A percentile compares a stretch with the other conserved stretches of the same genome.
Evolutionary conservation across 2,797 vertebrate species (phyloP).

Genomic region (Anguilla pacifica): DNA sequence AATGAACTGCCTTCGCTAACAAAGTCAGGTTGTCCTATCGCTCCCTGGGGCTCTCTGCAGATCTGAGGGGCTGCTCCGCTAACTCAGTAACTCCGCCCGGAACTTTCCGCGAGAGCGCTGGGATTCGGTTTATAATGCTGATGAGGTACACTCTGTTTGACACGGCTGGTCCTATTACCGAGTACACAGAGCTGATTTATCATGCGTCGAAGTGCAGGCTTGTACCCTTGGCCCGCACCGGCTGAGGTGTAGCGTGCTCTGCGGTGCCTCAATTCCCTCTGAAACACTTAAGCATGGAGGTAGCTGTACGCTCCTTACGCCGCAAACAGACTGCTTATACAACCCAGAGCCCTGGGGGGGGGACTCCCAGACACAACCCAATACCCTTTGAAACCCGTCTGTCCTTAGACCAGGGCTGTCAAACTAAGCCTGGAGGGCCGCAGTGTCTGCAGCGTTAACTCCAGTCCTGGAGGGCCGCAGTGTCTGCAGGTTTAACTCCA

Average conservation of each 20-base stretch:
- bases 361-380: neutral
- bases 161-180: constrained; percentile 17
- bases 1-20: neutral
- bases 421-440: neutral
- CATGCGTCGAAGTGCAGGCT: neutral
- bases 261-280: neutral
- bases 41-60: neutral
- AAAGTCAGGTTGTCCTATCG: neutral
- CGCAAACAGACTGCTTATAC: neutral
- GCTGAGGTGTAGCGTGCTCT: neutral
- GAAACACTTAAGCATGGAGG: neutral
- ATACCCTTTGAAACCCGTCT: neutral
- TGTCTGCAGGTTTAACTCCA: neutral
- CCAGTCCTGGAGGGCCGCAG: neutral
- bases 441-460: neutral
- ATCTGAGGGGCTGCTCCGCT: neutral
- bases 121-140: neutral
- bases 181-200: neutral
- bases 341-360: neutral
- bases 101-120: neutral
- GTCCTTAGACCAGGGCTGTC: neutral
- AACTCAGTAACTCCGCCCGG: neutral
- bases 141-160: neutral
- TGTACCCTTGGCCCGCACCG: neutral
- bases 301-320: neutral